phyloP scores from a whole-genome alignment of 2,113 vertebrate species.

The Hippocampus zosterae region DNA sequence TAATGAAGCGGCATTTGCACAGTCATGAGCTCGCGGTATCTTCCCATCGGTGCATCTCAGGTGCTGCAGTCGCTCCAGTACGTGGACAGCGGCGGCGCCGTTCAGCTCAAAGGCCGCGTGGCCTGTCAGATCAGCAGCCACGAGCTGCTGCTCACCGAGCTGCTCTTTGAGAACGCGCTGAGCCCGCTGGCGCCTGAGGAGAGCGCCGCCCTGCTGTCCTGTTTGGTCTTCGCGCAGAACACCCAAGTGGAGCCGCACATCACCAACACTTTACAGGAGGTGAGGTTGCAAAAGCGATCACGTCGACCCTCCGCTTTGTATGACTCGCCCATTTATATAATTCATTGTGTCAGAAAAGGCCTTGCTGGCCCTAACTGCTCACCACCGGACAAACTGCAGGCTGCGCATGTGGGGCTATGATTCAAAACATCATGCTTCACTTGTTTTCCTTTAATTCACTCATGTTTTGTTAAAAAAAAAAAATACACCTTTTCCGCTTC shows the following conservation, averaged over 20 bases:
- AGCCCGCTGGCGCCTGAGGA: constrained; percentile 83
- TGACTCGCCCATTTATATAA: constrained; percentile 15
- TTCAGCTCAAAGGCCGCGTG: constrained; percentile 87
- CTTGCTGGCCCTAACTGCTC: no score
- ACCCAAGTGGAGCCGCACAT: constrained; percentile 80
- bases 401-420: constrained; percentile 8
- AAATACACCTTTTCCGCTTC: not conserved
- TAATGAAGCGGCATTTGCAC: not conserved
- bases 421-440: constrained; percentile 17
- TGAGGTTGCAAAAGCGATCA: constrained; percentile 37
- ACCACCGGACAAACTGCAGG: no score
- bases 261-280: constrained; percentile 80
- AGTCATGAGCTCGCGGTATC: not conserved
- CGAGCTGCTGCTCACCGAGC: constrained; percentile 85
- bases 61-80: constrained; percentile 84
- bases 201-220: constrained; percentile 86
- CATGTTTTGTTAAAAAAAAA: constrained; percentile 4
- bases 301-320: not conserved
- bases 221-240: constrained; percentile 82
- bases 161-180: constrained; percentile 85
- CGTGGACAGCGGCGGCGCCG: constrained; percentile 76
- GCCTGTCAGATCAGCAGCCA: constrained; percentile 90
- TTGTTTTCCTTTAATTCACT: constrained; percentile 15
- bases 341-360: not conserved
- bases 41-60: constrained; percentile 45